phyloP scores from a whole-genome alignment of 92 coral and sea anemone genomes.

The Zoanthus gigantus region DNA sequence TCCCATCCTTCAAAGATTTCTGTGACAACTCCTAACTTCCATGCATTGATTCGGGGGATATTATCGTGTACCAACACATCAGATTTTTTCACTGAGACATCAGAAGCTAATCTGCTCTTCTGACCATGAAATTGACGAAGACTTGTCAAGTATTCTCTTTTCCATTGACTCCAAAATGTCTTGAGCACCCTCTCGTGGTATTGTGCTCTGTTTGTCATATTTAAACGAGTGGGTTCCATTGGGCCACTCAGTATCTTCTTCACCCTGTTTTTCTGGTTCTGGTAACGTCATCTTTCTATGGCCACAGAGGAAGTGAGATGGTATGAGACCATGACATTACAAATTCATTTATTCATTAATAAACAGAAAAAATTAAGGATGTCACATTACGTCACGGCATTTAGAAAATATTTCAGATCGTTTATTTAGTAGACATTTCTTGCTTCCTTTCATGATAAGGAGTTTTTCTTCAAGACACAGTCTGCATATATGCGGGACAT shows the following conservation, averaged over 20 bases:
- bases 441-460: no score
- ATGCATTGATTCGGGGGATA: conserved; percentile 27
- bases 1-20: conserved; percentile 50
- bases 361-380: no score
- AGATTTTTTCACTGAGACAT: not conserved
- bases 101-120: not conserved
- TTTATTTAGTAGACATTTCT: no score
- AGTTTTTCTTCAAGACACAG: no score
- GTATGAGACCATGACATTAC: no score
- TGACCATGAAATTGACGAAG: not conserved
- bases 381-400: no score
- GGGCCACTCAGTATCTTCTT: not conserved
- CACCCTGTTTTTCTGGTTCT: no score
- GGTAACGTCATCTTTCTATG: not conserved
- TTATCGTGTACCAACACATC: conserved; percentile 26
- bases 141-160: not conserved
- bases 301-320: no score
- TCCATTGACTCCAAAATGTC: not conserved
- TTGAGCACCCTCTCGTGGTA: not conserved
- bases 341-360: no score
- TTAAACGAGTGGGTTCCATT: no score
- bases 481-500: no score
- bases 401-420: no score
- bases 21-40: conserved; percentile 48
- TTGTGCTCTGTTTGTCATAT: not conserved